phyloP scores from a whole-genome alignment of 2,888 invertebrate species.

The Lypha dubia region DNA sequence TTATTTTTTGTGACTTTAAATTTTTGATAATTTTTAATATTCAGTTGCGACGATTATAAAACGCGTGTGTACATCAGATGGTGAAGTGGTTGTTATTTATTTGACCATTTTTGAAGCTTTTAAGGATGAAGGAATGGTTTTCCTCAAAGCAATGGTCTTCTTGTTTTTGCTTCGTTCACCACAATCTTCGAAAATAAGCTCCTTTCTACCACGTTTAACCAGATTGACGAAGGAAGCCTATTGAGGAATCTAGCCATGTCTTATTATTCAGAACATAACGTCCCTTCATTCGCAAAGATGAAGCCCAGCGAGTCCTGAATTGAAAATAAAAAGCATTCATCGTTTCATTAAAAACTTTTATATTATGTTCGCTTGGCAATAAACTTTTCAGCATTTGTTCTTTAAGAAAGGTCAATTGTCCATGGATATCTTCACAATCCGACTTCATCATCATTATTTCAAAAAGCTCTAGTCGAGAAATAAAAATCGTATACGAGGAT shows the following conservation, averaged over 20 bases:
- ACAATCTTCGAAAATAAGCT: neutral
- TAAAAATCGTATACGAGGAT: slow-evolving; percentile 38
- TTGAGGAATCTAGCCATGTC: neutral
- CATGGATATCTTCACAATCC: slow-evolving; percentile 36
- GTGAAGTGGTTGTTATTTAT: too few relatives aligned
- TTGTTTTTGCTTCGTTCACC: neutral
- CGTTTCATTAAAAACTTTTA: slow-evolving; percentile 38
- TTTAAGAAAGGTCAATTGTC: slow-evolving; percentile 39
- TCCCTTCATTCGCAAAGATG: neutral
- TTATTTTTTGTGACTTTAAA: too few relatives aligned
- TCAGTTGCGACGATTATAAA: too few relatives aligned
- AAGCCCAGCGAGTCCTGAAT: slow-evolving; percentile 15
- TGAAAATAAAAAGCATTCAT: slow-evolving; percentile 37
- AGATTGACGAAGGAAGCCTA: neutral
- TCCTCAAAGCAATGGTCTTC: too few relatives aligned
- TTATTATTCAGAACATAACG: neutral
- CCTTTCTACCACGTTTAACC: neutral
- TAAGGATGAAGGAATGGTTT: neutral
- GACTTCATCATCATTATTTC: slow-evolving; percentile 40
- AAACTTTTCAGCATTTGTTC: slow-evolving; percentile 27
- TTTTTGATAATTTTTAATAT: too few relatives aligned
- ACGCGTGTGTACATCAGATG: too few relatives aligned
- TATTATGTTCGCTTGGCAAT: slow-evolving; percentile 15
- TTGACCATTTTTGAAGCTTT: too few relatives aligned
- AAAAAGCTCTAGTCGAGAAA: slow-evolving; percentile 27